phyloP scores from a whole-genome alignment of 2,797 vertebrate genomes.

The Mergus octosetaceus region DNA sequence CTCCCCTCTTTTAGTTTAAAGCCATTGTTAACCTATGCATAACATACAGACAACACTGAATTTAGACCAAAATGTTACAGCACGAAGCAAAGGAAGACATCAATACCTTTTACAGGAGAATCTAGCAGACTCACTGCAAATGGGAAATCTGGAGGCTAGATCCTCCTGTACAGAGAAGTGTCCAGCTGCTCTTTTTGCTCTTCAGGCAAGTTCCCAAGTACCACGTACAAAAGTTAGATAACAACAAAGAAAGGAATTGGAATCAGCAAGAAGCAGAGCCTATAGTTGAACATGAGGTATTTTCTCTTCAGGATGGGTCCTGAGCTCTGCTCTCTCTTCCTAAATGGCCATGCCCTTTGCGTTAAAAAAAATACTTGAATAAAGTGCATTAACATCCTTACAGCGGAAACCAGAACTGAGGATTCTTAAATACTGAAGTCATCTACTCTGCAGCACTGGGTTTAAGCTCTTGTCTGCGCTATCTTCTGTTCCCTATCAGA shows the following conservation, averaged over 20 bases:
- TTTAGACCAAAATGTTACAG: not conserved
- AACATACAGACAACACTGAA: not conserved
- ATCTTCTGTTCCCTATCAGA: not conserved
- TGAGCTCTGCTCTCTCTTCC: not conserved
- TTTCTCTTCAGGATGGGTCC: not conserved
- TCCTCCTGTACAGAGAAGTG: not conserved
- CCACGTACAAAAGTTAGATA: not conserved
- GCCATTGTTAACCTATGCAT: not conserved
- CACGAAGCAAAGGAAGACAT: not conserved
- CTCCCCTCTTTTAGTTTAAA: no score
- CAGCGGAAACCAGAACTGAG: not conserved
- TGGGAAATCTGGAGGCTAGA: not conserved
- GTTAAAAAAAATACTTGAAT: not conserved
- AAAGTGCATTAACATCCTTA: not conserved
- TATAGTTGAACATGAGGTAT: not conserved
- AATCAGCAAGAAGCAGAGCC: not conserved
- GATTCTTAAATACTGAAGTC: not conserved
- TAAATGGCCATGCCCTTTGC: not conserved
- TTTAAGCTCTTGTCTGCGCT: not conserved
- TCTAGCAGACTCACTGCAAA: not conserved
- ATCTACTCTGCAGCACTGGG: not conserved
- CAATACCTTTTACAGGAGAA: not conserved
- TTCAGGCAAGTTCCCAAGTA: not conserved
- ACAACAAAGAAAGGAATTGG: not conserved
- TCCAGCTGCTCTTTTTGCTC: not conserved